Conservation (phyloP, 2,888 invertebrate species). For the Podabrus alpinus region DNA sequence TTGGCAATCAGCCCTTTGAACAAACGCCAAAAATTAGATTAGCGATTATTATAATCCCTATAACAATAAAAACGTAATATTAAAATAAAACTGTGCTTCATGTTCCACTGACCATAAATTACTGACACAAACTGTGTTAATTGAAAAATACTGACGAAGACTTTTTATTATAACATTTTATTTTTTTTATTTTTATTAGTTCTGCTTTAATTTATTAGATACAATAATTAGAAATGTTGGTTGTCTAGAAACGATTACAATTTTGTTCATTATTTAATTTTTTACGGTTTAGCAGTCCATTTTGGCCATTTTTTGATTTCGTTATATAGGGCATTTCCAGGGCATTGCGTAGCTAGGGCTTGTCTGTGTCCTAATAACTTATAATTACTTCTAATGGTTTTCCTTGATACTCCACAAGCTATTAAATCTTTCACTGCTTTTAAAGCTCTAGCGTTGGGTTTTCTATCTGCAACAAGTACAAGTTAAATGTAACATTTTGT, state of each 20-base stretch:
- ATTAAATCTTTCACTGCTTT: slow-evolving; percentile 54
- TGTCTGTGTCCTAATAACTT: slow-evolving; percentile 57
- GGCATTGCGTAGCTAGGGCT: slow-evolving; percentile 55
- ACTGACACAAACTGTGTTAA: not conserved
- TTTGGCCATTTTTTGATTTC: slow-evolving; percentile 59
- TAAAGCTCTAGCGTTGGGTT: slow-evolving; percentile 52
- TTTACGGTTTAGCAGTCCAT: slow-evolving; percentile 30
- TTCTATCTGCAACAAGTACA: slow-evolving; percentile 46
- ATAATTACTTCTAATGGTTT: slow-evolving; percentile 54
- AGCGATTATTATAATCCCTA: not conserved
- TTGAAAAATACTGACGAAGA: not conserved
- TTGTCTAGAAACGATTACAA: not conserved
- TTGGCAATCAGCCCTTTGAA: not conserved
- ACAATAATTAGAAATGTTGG: not conserved
- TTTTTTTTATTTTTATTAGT: not conserved
- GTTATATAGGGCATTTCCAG: slow-evolving; percentile 56
- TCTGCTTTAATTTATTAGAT: not conserved
- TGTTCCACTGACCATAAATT: not conserved
- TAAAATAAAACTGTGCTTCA: not conserved
- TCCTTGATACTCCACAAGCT: slow-evolving; percentile 53
- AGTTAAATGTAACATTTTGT: not conserved
- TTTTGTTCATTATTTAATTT: not conserved
- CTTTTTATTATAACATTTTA: not conserved
- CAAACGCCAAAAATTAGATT: not conserved
- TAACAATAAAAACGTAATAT: not conserved